These are phyloP conservation scores for Erannis defoliaria DNA, from an alignment of 2,888 invertebrate species.

Conservation along the genomic window DNA sequence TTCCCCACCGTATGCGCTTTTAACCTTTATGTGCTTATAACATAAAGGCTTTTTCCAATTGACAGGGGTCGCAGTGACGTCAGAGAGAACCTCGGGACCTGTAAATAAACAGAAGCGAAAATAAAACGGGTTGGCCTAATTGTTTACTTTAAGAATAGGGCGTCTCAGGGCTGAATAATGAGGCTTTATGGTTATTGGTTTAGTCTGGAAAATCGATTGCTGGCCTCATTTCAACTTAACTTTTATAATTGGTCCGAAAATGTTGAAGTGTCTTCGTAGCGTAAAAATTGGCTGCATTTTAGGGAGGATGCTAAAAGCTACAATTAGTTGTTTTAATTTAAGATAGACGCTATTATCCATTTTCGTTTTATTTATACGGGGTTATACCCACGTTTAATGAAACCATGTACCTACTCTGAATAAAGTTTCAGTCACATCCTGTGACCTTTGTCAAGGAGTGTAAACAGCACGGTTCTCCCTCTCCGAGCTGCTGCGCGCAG, in stretches of 20 bases:
- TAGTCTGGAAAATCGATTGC: neutral
- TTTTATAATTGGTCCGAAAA: neutral
- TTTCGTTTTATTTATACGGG: neutral
- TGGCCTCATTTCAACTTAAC: constrained; percentile 4
- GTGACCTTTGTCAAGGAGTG: too few relatives aligned
- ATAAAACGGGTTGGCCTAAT: constrained; percentile 63
- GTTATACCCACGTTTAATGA: too few relatives aligned
- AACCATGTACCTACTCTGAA: too few relatives aligned
- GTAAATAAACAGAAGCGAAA: constrained; percentile 59
- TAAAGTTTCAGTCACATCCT: too few relatives aligned
- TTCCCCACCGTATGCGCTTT: constrained; percentile 17
- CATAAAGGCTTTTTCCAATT: constrained; percentile 45
- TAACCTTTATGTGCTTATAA: constrained; percentile 27
- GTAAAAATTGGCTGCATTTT: neutral
- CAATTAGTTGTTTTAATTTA: too few relatives aligned
- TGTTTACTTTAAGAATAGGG: constrained; percentile 58
- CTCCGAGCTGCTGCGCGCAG: too few relatives aligned
- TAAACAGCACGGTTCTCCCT: too few relatives aligned
- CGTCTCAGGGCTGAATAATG: constrained; percentile 44
- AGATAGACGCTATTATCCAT: too few relatives aligned
- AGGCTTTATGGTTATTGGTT: constrained; percentile 27
- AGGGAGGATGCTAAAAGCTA: too few relatives aligned
- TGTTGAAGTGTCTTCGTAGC: too few relatives aligned
- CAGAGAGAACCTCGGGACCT: constrained; percentile 50
- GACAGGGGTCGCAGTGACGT: constrained; percentile 47